Evolutionary conservation across 2,888 invertebrate genomes (phyloP).

Genomic region (Monopis laevigella): DNA sequence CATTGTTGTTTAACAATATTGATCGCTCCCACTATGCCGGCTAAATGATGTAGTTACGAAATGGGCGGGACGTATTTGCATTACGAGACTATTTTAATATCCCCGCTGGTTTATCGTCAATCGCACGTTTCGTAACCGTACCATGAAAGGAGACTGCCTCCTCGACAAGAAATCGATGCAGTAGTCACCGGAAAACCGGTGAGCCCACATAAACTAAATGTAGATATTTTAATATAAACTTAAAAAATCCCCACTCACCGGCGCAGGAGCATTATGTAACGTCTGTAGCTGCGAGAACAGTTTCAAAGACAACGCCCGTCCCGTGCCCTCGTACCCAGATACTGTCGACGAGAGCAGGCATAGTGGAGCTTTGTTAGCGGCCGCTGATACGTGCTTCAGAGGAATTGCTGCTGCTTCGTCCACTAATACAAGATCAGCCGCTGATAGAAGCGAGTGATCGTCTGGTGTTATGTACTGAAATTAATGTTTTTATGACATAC

Average conservation of each 20-base stretch:
- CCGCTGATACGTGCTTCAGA: conserved; percentile 86
- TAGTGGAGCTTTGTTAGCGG: conserved; percentile 89
- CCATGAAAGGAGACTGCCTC: too few relatives aligned
- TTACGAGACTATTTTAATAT: too few relatives aligned
- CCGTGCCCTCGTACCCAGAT: conserved; percentile 98
- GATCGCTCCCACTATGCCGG: too few relatives aligned
- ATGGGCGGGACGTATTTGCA: too few relatives aligned
- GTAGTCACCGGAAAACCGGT: too few relatives aligned
- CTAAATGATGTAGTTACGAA: too few relatives aligned
- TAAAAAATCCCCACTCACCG: conserved; percentile 42
- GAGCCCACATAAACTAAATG: too few relatives aligned
- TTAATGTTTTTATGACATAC: neutral
- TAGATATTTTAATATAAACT: too few relatives aligned
- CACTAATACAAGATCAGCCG: conserved; percentile 94
- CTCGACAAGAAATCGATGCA: too few relatives aligned
- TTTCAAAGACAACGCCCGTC: conserved; percentile 94
- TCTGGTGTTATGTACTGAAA: conserved; percentile 92
- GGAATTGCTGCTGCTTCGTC: conserved; percentile 99
- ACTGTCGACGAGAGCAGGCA: conserved; percentile 97
- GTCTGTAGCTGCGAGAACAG: conserved; percentile 86
- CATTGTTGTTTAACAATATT: too few relatives aligned
- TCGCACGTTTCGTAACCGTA: too few relatives aligned
- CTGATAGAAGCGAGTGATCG: conserved; percentile 87
- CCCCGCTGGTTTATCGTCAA: too few relatives aligned
- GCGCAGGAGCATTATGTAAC: conserved; percentile 67